A percentile compares a stretch with the other conserved stretches of the same genome.
phyloP scores from a whole-genome alignment of 2,113 vertebrate species.

The Proteles cristata region DNA sequence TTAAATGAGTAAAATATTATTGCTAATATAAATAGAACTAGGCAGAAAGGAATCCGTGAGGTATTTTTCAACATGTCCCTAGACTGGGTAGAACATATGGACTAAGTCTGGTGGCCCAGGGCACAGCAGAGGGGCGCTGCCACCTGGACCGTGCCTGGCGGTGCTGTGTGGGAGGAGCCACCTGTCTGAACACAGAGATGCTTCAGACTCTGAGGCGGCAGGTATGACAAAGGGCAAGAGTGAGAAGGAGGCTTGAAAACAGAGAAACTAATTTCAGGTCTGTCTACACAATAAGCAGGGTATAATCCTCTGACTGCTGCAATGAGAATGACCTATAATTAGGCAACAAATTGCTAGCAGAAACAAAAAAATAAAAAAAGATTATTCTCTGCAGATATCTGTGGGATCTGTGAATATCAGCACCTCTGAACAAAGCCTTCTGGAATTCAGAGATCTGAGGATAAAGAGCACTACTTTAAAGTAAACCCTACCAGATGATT shows the following conservation, averaged over 20 bases:
- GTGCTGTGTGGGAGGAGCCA: not conserved
- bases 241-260: not conserved
- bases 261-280: not conserved
- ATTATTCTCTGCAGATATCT: not conserved
- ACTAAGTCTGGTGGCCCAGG: not conserved
- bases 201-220: not conserved
- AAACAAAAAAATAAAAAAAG: not conserved
- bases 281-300: not conserved
- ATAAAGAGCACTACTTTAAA: not conserved
- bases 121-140: not conserved
- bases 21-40: not conserved
- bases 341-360: not conserved
- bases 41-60: constrained; percentile 23
- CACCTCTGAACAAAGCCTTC: not conserved
- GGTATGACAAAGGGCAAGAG: not conserved
- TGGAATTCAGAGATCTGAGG: constrained; percentile 16
- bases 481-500: not conserved
- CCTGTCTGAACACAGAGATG: not conserved
- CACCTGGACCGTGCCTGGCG: not conserved
- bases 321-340: not conserved
- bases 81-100: not conserved
- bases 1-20: not conserved
- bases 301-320: not conserved
- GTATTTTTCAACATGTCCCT: not conserved
- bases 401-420: not conserved